These are phyloP conservation scores for Parotia lawesii DNA, from an alignment of 2,113 vertebrate genomes.

Conservation along the genomic window DNA sequence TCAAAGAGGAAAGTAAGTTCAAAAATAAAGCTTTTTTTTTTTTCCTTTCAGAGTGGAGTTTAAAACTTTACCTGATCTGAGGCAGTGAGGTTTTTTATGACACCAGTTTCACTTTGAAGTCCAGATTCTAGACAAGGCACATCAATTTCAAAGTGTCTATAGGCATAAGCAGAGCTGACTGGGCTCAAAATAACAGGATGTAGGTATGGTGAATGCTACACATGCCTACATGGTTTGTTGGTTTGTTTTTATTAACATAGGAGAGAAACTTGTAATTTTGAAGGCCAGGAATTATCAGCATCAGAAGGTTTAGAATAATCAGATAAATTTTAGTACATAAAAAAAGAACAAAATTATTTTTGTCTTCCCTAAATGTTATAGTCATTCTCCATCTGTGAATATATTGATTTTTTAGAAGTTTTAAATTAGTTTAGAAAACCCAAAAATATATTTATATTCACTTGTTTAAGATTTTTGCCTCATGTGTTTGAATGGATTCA, in stretches of 20 bases:
- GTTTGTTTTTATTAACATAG: neutral
- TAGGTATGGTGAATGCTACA: neutral
- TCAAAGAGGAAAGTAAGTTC: conserved; percentile 60
- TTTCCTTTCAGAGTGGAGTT: neutral
- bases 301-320: neutral
- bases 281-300: neutral
- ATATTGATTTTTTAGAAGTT: neutral
- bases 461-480: neutral
- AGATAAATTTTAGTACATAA: neutral
- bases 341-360: neutral
- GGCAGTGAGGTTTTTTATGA: conserved; percentile 13
- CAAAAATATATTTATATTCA: neutral
- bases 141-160: conserved; percentile 49
- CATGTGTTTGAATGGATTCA: neutral
- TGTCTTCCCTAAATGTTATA: neutral
- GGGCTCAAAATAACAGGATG: neutral
- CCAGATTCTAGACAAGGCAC: conserved; percentile 8
- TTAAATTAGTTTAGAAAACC: neutral
- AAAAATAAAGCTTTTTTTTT: conserved; percentile 11
- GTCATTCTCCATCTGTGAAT: neutral
- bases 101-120: conserved; percentile 65
- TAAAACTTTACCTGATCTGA: conserved; percentile 66
- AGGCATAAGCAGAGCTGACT: neutral
- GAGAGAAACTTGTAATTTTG: neutral
- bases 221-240: neutral